phyloP scores from a whole-genome alignment of 2,888 invertebrate species.

The Leptopterna dolabrata region DNA sequence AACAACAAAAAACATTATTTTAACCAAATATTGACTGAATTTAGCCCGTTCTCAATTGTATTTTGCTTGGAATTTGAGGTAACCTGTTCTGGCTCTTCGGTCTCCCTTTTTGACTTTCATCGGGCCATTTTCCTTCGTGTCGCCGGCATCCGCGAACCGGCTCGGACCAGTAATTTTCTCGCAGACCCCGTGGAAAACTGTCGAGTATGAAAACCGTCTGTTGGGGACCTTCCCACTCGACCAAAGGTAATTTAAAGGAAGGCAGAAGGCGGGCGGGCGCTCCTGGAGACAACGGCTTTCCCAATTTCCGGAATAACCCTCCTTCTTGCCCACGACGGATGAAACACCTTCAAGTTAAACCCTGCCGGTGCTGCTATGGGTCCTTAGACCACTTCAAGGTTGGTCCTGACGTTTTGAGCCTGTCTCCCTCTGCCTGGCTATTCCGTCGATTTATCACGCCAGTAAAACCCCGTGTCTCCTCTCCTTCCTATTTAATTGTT shows the following conservation, averaged over 20 bases:
- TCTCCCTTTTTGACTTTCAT: too few relatives aligned
- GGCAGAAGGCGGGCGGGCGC: neutral
- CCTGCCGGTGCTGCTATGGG: neutral
- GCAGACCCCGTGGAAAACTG: neutral
- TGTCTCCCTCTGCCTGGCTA: neutral
- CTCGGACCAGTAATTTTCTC: neutral
- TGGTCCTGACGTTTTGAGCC: slow-evolving; percentile 26
- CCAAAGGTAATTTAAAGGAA: slow-evolving; percentile 4
- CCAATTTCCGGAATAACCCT: slow-evolving; percentile 19
- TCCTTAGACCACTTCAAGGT: slow-evolving; percentile 13
- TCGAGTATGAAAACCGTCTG: neutral
- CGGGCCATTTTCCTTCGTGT: neutral
- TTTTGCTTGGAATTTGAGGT: too few relatives aligned
- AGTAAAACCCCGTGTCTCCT: slow-evolving; percentile 6
- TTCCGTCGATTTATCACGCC: slow-evolving; percentile 38
- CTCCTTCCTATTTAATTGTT: slow-evolving; percentile 9
- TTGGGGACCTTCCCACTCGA: neutral
- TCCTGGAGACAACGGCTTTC: slow-evolving; percentile 33
- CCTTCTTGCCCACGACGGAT: neutral
- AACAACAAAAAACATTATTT: too few relatives aligned
- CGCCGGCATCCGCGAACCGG: neutral
- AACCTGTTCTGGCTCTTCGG: too few relatives aligned
- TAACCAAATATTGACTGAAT: too few relatives aligned
- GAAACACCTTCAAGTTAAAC: neutral
- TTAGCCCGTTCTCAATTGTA: too few relatives aligned